Conservation (phyloP, 2,113 vertebrate species). For the Anoplopoma fimbria region DNA sequence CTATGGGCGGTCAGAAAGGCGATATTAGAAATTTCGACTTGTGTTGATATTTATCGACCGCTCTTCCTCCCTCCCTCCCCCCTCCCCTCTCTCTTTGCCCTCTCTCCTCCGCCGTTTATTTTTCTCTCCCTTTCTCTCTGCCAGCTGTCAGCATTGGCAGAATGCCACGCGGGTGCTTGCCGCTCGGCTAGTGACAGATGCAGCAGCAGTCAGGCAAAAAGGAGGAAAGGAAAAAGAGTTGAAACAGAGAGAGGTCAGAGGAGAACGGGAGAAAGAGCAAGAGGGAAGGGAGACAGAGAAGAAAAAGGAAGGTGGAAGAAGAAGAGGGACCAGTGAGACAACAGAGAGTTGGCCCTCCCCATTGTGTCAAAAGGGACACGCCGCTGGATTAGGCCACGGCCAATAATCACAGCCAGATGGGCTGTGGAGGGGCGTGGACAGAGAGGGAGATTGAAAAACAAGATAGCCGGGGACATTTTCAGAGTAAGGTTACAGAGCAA, state of each 20-base stretch:
- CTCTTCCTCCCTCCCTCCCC: neutral
- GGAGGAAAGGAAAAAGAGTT: constrained; percentile 49
- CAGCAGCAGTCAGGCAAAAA: constrained; percentile 62
- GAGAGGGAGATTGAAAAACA: constrained; percentile 72
- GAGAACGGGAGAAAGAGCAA: neutral
- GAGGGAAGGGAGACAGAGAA: constrained; percentile 2
- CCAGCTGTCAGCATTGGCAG: constrained; percentile 82
- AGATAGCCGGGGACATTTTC: constrained; percentile 63
- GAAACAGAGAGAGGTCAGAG: constrained; percentile 22
- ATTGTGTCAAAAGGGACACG: constrained; percentile 73
- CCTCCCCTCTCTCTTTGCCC: constrained; percentile 28
- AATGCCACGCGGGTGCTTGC: constrained; percentile 66
- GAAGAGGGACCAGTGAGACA: constrained; percentile 49
- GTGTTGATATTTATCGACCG: constrained; percentile 65
- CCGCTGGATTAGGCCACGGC: constrained; percentile 69
- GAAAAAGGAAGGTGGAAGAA: constrained; percentile 15
- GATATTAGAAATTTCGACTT: constrained; percentile 67
- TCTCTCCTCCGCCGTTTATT: constrained; percentile 62
- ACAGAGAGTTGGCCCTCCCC: constrained; percentile 53
- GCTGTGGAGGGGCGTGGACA: constrained; percentile 63
- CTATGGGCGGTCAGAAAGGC: constrained; percentile 44
- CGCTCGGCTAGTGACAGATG: constrained; percentile 73
- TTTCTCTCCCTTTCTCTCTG: constrained; percentile 67
- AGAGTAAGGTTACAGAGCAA: constrained; percentile 55
- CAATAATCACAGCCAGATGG: constrained; percentile 81